Percentiles rank a stretch among this genome's conserved stretches.
Evolutionary conservation across 2,888 invertebrate species (phyloP).

Genomic region (Nudaria mundana): DNA sequence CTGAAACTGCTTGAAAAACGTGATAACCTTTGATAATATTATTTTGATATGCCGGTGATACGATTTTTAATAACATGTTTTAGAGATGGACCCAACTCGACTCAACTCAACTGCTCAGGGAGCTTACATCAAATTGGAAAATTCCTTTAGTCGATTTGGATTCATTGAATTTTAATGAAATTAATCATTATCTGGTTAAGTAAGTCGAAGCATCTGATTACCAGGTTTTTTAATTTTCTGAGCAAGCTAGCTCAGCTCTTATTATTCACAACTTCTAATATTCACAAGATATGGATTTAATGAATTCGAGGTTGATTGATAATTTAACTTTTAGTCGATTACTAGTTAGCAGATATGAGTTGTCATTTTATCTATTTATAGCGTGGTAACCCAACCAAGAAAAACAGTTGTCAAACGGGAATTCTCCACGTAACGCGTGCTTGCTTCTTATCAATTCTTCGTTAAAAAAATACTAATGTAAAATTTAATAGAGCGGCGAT

Average conservation of each 20-base stretch:
- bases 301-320: no score
- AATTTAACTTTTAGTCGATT: no score
- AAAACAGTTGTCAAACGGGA: constrained; percentile 45
- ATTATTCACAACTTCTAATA: no score
- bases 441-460: constrained; percentile 37
- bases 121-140: no score
- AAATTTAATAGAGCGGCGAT: constrained; percentile 36
- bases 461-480: constrained; percentile 26
- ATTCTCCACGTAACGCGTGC: constrained; percentile 68
- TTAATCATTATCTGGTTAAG: no score
- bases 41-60: constrained; percentile 7
- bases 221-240: no score
- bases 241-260: no score
- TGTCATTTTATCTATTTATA: not conserved
- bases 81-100: not conserved
- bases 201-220: no score
- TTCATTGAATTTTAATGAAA: not conserved
- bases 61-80: no score
- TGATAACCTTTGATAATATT: constrained; percentile 24
- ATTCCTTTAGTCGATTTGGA: constrained; percentile 12
- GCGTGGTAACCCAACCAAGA: constrained; percentile 12
- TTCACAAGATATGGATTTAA: no score
- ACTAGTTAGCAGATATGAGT: no score
- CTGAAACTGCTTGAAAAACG: not conserved
- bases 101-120: no score